Evolutionary conservation across 2,113 vertebrate genomes (phyloP), one percentile per base, ranked within the genome.

Genomic region (Callipepla californica): DNA sequence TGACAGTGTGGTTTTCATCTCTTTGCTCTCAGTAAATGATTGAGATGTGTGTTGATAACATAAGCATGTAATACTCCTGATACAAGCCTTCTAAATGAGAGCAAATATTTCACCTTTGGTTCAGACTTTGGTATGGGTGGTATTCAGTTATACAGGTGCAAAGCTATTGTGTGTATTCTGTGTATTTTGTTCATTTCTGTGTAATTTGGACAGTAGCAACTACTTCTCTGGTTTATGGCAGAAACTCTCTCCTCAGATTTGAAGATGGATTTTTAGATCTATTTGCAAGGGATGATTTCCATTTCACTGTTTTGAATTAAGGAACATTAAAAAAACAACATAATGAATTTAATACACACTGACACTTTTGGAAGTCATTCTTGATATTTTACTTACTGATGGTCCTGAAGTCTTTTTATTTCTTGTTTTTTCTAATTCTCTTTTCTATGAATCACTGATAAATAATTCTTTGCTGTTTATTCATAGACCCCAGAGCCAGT

Each of bases 401-500:
- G 23, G 11, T 48, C 15, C 17, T 70, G 21, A 55, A 9, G 26
- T 62, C 23, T 85, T 93, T 77, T 11, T 65, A 26, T 45, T 67
- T 85, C 15, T 73, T 82, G 4, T 15, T 79, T 51, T 26, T 28
- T 15, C 55, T 34, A 48, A 55, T 13, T 74, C 14, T 4, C 23
- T 80, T 92, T 83, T 77, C 36, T 80, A 28, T 76, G 83, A 51
- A 75, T 34, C 20, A 18, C 14, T 80, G 87, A 59, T 97, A 75
- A 96, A 44, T 75, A 22, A n/a, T 67, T 87, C 6, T 87, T 79
- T 86, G 81, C 62, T 96, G n/a, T 95, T 85, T 94, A n/a, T 96
- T 92, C 80, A 45, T 92, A 99, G 99, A 89, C 96, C 58, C 97
- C 98, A 89, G 95, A 98, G 90, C 96, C 98, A 50, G 96, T 68